These are phyloP conservation scores for Cepaea nemoralis DNA, from an alignment of 1,140 invertebrate genomes.

Conservation along the genomic window DNA sequence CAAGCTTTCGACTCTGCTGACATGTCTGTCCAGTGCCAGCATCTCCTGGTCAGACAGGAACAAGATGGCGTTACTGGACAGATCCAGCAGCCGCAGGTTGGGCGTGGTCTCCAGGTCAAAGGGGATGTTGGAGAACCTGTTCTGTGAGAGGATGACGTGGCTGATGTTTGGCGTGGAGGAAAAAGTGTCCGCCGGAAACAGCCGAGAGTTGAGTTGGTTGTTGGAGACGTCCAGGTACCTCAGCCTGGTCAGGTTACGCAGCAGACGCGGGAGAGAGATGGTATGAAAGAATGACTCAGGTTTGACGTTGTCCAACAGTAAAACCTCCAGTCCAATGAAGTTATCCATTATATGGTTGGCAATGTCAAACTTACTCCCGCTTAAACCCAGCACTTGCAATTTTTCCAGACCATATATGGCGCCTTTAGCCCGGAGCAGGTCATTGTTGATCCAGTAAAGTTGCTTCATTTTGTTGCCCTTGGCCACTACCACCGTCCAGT, in stretches of 20 bases:
- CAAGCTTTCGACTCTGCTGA: neutral
- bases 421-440: neutral
- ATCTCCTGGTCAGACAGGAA: slow-evolving; percentile 1
- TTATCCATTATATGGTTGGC: neutral
- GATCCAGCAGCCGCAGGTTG: neutral
- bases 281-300: neutral
- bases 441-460: neutral
- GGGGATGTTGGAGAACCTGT: neutral
- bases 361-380: neutral
- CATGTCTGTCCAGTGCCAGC: neutral
- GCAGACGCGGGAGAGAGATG: neutral
- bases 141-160: neutral
- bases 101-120: neutral
- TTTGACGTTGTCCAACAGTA: neutral
- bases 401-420: neutral
- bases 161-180: neutral
- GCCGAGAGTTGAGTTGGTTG: neutral
- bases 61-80: neutral
- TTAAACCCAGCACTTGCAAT: neutral
- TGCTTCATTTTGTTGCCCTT: neutral
- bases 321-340: neutral
- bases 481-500: neutral
- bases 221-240: neutral
- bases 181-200: neutral
- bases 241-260: neutral